Evolutionary conservation across 2,797 vertebrate genomes (phyloP).

Genomic region (Diplodus puntazzo): DNA sequence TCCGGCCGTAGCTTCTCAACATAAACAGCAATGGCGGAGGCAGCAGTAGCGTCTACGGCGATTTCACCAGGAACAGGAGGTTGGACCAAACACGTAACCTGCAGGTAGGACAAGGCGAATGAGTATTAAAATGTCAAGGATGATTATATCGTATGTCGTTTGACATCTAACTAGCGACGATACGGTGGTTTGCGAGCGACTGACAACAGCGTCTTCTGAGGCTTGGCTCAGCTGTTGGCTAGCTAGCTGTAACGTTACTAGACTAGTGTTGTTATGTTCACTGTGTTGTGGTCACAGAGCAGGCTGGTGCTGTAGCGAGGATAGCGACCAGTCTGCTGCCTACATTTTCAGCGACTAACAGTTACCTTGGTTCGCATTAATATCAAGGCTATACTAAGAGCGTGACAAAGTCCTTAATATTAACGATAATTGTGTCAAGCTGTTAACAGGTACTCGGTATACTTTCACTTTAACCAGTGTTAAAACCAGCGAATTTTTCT

Average conservation of each 20-base stretch:
- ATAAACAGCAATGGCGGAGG: constrained; percentile 99
- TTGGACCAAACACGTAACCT: constrained; percentile 97
- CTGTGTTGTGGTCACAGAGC: constrained; percentile 29
- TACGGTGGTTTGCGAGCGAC: not conserved
- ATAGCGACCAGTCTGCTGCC: constrained; percentile 2
- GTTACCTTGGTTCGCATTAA: not conserved
- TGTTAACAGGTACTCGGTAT: not conserved
- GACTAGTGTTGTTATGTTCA: constrained; percentile 47
- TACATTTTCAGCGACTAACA: not conserved
- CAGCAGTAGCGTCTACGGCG: constrained; percentile 89
- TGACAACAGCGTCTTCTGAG: constrained; percentile 53
- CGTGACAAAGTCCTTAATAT: too few species aligned
- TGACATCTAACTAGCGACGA: not conserved
- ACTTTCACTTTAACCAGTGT: not conserved
- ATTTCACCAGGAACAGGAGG: constrained; percentile 85
- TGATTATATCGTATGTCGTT: not conserved
- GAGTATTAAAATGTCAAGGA: fast-evolving
- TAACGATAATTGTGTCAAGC: not conserved
- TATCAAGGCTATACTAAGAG: not conserved
- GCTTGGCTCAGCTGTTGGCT: constrained; percentile 60
- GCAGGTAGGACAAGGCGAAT: constrained; percentile 86
- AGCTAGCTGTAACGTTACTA: constrained; percentile 26
- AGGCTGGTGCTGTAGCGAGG: not conserved
- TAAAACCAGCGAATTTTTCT: not conserved
- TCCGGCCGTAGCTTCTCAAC: constrained; percentile 91